These are phyloP conservation scores for Xenopus petersii DNA, from an alignment of 2,797 vertebrate species.

Conservation along the genomic window DNA sequence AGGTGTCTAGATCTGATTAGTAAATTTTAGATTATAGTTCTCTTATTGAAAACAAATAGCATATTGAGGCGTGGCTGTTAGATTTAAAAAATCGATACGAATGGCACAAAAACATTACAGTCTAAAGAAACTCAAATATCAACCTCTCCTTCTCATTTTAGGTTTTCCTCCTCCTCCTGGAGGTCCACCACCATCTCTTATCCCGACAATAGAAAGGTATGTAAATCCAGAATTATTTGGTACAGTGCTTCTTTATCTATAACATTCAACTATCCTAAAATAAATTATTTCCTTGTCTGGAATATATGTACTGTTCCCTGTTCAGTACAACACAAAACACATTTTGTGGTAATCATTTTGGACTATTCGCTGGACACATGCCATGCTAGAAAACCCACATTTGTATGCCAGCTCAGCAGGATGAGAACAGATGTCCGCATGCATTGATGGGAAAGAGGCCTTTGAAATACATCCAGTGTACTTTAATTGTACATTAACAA, in stretches of 20 bases:
- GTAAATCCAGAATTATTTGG: slow-evolving; percentile 2
- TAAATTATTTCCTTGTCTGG: no score
- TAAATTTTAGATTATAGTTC: no score
- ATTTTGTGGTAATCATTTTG: slow-evolving; percentile 6
- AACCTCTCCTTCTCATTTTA: slow-evolving; percentile 54
- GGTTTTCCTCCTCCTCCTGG: slow-evolving; percentile 72
- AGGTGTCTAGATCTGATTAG: no score
- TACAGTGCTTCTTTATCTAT: no score
- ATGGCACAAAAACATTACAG: no score
- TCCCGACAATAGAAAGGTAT: slow-evolving; percentile 78
- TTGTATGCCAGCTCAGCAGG: slow-evolving; percentile 11
- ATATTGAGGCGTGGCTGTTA: no score
- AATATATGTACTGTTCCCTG: no score
- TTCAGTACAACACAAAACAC: background rate
- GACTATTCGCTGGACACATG: background rate
- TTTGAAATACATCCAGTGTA: background rate
- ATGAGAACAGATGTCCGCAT: slow-evolving; percentile 8
- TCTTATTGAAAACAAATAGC: no score
- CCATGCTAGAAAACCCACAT: background rate
- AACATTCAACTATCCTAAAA: no score
- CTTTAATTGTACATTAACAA: no score
- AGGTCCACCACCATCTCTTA: slow-evolving; percentile 70
- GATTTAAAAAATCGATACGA: no score
- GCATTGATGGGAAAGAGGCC: background rate
- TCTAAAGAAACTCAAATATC: background rate